A percentile compares a stretch with the other conserved stretches of the same genome.
Evolutionary conservation across 2,797 vertebrate genomes (phyloP).

Genomic region (Forpus xanthops): DNA sequence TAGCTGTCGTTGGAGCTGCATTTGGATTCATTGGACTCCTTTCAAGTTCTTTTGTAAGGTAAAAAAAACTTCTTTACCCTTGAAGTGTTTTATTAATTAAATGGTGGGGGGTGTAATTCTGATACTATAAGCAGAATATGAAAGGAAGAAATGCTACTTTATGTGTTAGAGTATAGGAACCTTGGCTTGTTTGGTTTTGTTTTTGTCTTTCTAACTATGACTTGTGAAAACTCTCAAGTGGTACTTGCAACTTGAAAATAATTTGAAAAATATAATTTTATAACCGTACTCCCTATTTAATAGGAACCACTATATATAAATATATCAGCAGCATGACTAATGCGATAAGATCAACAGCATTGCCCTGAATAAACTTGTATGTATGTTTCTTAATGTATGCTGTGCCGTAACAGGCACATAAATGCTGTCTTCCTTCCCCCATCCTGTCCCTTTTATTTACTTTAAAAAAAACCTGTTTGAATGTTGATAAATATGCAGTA

Average conservation of each 20-base stretch:
- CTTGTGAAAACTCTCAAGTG: not conserved
- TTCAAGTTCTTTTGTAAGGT: slow-evolving; percentile 93
- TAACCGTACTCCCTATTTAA: not conserved
- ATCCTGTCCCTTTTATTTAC: not conserved
- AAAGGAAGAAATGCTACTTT: not conserved
- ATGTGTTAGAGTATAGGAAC: not conserved
- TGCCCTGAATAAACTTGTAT: not conserved
- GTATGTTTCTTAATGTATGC: not conserved
- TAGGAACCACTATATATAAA: not conserved
- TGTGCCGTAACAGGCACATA: not conserved
- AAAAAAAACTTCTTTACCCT: not conserved
- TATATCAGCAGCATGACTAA: not conserved
- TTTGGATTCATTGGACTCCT: slow-evolving; percentile 88
- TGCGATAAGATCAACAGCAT: not conserved
- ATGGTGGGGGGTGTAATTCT: not conserved
- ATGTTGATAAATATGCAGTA: not conserved
- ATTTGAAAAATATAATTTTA: not conserved
- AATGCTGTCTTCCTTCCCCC: not conserved
- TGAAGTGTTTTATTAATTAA: not conserved
- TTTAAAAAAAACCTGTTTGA: not conserved
- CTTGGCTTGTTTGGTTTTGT: not conserved
- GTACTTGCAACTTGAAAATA: not conserved
- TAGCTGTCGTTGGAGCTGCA: slow-evolving; percentile 87
- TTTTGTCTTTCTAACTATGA: not conserved
- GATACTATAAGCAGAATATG: not conserved